Conservation (phyloP, 92 coral and sea anemone species). For the Actinernus sp. region DNA sequence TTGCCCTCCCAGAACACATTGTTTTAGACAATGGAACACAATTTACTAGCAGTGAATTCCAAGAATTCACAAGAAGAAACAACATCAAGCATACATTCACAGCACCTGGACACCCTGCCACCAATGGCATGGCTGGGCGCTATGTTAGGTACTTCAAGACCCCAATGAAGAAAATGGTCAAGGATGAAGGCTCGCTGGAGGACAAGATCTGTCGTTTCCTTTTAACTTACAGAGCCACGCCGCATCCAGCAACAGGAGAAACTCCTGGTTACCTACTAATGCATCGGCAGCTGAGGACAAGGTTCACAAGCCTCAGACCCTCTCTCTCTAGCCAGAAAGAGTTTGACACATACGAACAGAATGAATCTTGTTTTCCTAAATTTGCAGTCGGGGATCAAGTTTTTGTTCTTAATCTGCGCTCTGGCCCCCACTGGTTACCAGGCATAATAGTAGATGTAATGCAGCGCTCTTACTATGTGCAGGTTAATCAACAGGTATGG, state of each 20-base stretch:
- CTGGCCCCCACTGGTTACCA: conserved; percentile 46
- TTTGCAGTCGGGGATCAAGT: conserved; percentile 36
- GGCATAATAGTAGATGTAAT: conserved; percentile 20
- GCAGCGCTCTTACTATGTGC: conserved; percentile 33
- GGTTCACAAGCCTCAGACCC: conserved; percentile 33
- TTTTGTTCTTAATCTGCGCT: conserved; percentile 30
- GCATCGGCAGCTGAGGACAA: conserved; percentile 36
- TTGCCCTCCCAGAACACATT: conserved; percentile 32
- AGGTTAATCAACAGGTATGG: conserved; percentile 27
- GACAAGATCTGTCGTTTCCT: conserved; percentile 42
- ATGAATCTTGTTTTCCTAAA: conserved; percentile 14
- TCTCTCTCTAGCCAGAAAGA: conserved; percentile 32
- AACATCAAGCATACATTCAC: conserved; percentile 38
- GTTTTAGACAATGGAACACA: conserved; percentile 56
- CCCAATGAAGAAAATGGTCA: conserved; percentile 29
- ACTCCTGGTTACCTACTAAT: conserved; percentile 31
- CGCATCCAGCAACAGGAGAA: conserved; percentile 44
- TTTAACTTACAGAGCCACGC: conserved; percentile 52
- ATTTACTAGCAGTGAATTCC: conserved; percentile 18
- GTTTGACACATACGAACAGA: conserved; percentile 24
- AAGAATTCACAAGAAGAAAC: conserved; percentile 22
- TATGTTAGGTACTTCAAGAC: conserved; percentile 50
- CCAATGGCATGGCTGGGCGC: conserved; percentile 62
- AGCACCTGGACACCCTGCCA: conserved; percentile 52
- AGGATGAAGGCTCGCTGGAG: conserved; percentile 36